Evolutionary conservation across 2,888 invertebrate species (phyloP), one percentile per base, ranked within the genome.

Genomic region (Chrysolina oricalcia): DNA sequence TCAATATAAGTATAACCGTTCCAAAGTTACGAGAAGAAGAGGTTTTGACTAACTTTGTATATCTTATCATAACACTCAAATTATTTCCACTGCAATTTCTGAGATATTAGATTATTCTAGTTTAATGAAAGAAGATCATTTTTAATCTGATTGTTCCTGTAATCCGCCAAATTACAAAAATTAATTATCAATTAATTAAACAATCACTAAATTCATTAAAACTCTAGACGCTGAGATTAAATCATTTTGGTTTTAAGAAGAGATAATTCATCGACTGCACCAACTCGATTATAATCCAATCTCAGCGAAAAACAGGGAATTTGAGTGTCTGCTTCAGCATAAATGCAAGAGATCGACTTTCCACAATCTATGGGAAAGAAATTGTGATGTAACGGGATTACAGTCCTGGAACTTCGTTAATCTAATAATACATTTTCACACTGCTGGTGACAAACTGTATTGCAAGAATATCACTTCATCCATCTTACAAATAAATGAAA

Each of bases 211-310:
- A 68, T 68, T 68, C 68, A 68, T 68, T 68, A 68, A 53, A 56
- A 68, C 68, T 68, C 21, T 35, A 68, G 68, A 17, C 68, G 68
- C n/a, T 53, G 19, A 19, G 35, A 68, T 56, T 68, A 35, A 68
- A 68, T 68, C 53, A 68, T 68, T 68, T 53, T 40, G 68, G 68
- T 72, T 72, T 66, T 69, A 69, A 65, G 59, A 72, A 75, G 62
- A 53, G 70, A 72, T 75, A 72, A 75, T 69, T 75, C 75, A 72
- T 72, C 72, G 72, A 69, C 48, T 65, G 53, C 50, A 68, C 68
- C 72, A 72, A 75, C 69, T 75, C 72, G 69, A 67, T 75, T 72
- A 69, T 75, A 75, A 75, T 75, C 72, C 63, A 70, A 75, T 75
- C 75, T 75, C 69, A 46, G 64, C 59, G 59, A 69, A 72, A 59